phyloP scores from a whole-genome alignment of 2,113 vertebrate genomes.

The Irena cyanogastra region DNA sequence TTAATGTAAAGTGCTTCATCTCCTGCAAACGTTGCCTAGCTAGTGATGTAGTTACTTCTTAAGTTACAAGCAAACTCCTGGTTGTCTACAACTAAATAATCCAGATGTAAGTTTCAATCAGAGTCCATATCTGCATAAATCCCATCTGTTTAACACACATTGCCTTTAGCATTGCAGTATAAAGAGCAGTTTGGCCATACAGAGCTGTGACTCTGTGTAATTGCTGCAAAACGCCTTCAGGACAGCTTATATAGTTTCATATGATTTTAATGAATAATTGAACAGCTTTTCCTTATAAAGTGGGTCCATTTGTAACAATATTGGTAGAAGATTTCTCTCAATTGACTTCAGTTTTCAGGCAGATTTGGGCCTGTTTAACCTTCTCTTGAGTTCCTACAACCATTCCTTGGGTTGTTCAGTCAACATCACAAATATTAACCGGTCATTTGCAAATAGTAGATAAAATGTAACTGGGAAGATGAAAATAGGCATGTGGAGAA shows the following conservation, averaged over 20 bases:
- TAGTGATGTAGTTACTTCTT: neutral
- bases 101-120: neutral
- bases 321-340: neutral
- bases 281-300: neutral
- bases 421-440: neutral
- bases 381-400: neutral
- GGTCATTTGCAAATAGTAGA: neutral
- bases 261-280: neutral
- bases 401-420: neutral
- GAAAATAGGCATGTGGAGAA: neutral
- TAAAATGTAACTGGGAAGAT: neutral
- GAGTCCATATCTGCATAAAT: neutral
- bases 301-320: neutral
- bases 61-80: neutral
- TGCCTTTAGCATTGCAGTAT: neutral
- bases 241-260: neutral
- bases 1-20: neutral
- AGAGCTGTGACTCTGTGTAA: neutral
- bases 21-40: accelerated
- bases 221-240: neutral
- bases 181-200: neutral
- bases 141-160: neutral
- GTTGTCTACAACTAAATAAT: neutral
- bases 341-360: neutral
- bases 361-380: neutral